A percentile compares a stretch with the other conserved stretches of the same genome.
Conservation (phyloP, 2,888 invertebrate genomes). For the Cactoblastis cactorum region DNA sequence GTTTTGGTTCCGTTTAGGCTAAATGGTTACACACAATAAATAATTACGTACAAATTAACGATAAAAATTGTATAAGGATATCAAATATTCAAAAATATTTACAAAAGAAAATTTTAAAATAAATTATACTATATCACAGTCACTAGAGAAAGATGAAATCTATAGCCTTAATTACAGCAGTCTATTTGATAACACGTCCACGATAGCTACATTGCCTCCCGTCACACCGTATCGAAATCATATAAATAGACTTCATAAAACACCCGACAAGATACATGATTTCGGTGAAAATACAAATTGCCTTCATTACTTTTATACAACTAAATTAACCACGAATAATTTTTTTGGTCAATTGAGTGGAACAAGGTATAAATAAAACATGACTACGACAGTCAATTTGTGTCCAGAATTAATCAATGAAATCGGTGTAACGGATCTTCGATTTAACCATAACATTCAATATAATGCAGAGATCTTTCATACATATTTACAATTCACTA, state of each 20-base stretch:
- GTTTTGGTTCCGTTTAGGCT: slow-evolving; percentile 34
- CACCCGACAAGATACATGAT: slow-evolving; percentile 3
- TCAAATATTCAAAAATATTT: slow-evolving; percentile 72
- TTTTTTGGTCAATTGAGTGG: slow-evolving; percentile 1
- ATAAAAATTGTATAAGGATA: slow-evolving; percentile 77
- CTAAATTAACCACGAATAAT: slow-evolving; percentile 10
- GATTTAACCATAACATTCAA: slow-evolving; percentile 31
- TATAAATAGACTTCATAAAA: slow-evolving; percentile 2
- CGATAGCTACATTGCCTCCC: slow-evolving; percentile 48
- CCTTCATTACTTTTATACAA: slow-evolving; percentile 5
- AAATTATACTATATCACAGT: slow-evolving; percentile 79
- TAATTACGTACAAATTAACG: slow-evolving; percentile 37
- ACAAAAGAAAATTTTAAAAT: slow-evolving; percentile 61
- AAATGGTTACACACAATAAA: slow-evolving; percentile 55
- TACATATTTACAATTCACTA: slow-evolving; percentile 64
- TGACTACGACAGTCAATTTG: neutral
- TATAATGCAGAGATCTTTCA: slow-evolving; percentile 48
- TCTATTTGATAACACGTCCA: slow-evolving; percentile 65
- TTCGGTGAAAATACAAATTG: slow-evolving; percentile 15
- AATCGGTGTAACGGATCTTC: slow-evolving; percentile 36
- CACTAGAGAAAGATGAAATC: slow-evolving; percentile 71
- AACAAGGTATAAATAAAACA: neutral
- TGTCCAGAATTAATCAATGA: neutral
- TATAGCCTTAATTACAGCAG: slow-evolving; percentile 58
- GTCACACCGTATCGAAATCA: slow-evolving; percentile 34